Conservation (phyloP, 64 coral and sea anemone genomes). For the Porites lutea region DNA sequence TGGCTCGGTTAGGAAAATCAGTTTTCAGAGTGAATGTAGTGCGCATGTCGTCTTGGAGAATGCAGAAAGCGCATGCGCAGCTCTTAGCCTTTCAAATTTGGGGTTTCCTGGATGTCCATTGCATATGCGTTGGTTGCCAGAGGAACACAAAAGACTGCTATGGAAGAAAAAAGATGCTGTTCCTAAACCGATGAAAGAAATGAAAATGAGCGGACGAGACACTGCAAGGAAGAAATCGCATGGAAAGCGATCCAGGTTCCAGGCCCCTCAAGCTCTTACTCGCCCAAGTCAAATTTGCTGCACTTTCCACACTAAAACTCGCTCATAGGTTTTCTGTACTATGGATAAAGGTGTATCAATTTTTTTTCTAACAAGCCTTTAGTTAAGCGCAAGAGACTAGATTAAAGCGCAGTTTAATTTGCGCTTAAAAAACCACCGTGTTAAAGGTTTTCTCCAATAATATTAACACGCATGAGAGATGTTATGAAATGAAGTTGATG, state of each 20-base stretch:
- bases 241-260: background rate
- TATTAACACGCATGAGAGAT: too few species aligned
- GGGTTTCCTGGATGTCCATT: slow-evolving; percentile 21
- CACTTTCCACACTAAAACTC: background rate
- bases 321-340: background rate
- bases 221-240: background rate
- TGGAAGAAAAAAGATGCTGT: slow-evolving; percentile 39
- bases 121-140: slow-evolving; percentile 26
- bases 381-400: too few species aligned
- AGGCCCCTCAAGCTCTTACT: slow-evolving; percentile 35
- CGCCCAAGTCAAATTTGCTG: slow-evolving; percentile 41
- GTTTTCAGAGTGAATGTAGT: slow-evolving; percentile 51
- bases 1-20: slow-evolving; percentile 20
- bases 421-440: too few species aligned
- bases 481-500: background rate
- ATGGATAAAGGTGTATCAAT: background rate
- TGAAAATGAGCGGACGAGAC: background rate
- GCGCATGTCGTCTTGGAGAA: slow-evolving; percentile 42
- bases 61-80: slow-evolving; percentile 25
- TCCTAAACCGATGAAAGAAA: slow-evolving; percentile 15
- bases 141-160: slow-evolving; percentile 13
- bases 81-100: slow-evolving; percentile 41
- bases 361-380: too few species aligned
- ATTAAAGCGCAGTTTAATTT: too few species aligned
- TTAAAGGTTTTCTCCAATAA: too few species aligned